phyloP scores from a whole-genome alignment of 2,888 invertebrate species.

The Orthosia gothica region DNA sequence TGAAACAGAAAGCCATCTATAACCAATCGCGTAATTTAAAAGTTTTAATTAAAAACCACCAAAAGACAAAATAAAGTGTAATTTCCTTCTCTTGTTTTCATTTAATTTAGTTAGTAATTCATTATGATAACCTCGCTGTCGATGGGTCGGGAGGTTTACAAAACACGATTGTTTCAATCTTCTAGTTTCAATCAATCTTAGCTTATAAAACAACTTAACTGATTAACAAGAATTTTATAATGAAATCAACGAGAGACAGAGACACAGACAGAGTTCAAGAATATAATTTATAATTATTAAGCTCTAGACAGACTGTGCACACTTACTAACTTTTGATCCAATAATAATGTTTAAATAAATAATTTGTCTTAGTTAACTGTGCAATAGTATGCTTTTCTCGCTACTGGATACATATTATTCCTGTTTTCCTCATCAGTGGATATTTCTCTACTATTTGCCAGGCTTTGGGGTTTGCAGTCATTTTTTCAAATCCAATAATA shows the following conservation, averaged over 20 bases:
- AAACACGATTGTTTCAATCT: constrained; percentile 48
- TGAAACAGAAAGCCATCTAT: constrained; percentile 31
- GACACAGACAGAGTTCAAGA: too few relatives aligned
- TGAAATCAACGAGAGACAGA: constrained; percentile 30
- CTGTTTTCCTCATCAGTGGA: too few relatives aligned
- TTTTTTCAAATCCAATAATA: background rate
- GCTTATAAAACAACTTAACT: constrained; percentile 44
- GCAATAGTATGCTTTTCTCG: too few relatives aligned
- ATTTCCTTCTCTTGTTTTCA: constrained; percentile 50
- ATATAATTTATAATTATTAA: constrained; percentile 34
- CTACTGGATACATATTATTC: too few relatives aligned
- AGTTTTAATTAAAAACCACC: constrained; percentile 47
- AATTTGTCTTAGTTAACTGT: too few relatives aligned
- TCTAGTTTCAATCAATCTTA: constrained; percentile 55
- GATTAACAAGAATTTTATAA: constrained; percentile 38
- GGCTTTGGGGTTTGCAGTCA: too few relatives aligned
- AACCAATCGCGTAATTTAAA: constrained; percentile 34
- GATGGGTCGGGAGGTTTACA: constrained; percentile 32
- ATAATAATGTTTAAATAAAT: too few relatives aligned
- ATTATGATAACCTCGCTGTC: constrained; percentile 51
- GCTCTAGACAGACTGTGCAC: background rate
- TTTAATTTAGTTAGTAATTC: constrained; percentile 55
- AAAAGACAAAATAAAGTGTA: constrained; percentile 42
- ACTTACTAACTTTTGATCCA: background rate
- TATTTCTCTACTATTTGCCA: too few relatives aligned